Evolutionary conservation across 2,113 vertebrate species (phyloP), one percentile per base, ranked within the genome.

Genomic region (Heterocephalus glaber): DNA sequence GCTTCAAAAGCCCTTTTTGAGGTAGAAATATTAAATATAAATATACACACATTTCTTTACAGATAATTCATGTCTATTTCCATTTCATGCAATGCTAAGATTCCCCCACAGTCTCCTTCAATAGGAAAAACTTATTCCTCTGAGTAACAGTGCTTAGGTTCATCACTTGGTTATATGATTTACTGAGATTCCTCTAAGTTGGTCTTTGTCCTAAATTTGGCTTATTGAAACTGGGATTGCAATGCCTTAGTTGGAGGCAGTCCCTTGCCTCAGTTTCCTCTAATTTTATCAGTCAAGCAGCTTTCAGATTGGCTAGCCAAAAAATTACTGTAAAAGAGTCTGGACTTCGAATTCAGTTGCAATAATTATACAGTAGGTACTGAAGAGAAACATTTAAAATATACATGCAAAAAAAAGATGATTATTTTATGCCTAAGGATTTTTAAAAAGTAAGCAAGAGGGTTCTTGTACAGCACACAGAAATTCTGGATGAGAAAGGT

Each of bases 261-360:
- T 41, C 7, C 52, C 30, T 83, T 68, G 35, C 30, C 76, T 86
- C 60, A 81, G 61, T 77, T 82, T 95, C n/a, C 61, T 89, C 38
- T 49, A 86, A 35, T 74, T 91, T 94, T 87, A 90, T 41, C 6
- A 49, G 79, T 30, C 5, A 61, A 49, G 63, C 35, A 85, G 70
- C 76, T 70, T 93, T 90, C 47, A 41, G 13, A 80, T 26, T 52
- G 17, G 24, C 61, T 38, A 77, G 7, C 44, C 30, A 49, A 56
- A 76, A 81, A 74, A 61, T 74, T n/a, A 52, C 74, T 72, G 49
- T 68, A 60, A 86, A 89, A 58, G 41, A 9, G n/a, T 61, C 56
- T 92, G 38, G 11, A 9, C 33, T 92, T 82, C 68, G 49, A 95
- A 77, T 95, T 87, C 49, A 85, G 35, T 56, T 87, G 68, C 54